These are phyloP conservation scores for Caenorhabditis becei DNA, from an alignment of 2,888 invertebrate species.

Conservation along the genomic window DNA sequence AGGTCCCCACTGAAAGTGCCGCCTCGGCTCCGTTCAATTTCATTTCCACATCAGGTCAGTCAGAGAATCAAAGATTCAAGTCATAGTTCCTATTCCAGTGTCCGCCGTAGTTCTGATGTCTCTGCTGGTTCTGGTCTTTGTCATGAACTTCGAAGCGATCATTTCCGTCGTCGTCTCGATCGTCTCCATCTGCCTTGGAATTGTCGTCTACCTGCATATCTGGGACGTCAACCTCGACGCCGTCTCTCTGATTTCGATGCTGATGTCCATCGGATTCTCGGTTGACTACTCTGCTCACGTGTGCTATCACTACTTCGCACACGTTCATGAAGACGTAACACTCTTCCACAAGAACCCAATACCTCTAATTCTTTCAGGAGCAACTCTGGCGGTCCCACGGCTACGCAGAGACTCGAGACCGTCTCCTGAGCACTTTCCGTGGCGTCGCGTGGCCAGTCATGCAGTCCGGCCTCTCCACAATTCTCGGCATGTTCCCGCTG, in stretches of 20 bases:
- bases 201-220: constrained; percentile 78
- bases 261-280: constrained; percentile 80
- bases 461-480: constrained; percentile 76
- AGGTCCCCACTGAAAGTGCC: constrained; percentile 78
- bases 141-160: constrained; percentile 78
- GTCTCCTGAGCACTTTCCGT: constrained; percentile 74
- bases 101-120: constrained; percentile 79
- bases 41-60: constrained; percentile 74
- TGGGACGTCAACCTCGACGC: constrained; percentile 80
- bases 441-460: constrained; percentile 81
- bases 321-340: constrained; percentile 63
- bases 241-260: constrained; percentile 78
- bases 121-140: constrained; percentile 77
- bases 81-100: constrained; percentile 46
- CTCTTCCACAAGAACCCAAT: no score
- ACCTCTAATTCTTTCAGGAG: no score
- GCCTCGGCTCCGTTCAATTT: constrained; percentile 79
- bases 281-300: constrained; percentile 80
- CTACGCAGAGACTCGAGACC: constrained; percentile 61
- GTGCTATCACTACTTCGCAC: constrained; percentile 80
- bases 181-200: constrained; percentile 77
- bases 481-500: constrained; percentile 78
- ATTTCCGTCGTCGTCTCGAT: constrained; percentile 79
- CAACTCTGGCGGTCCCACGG: constrained; percentile 53
- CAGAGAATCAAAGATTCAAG: no score